Percentiles rank a stretch among this genome's conserved stretches.
These are phyloP conservation scores for Eurypyga helias DNA, from an alignment of 2,113 vertebrate species.

Conservation along the genomic window DNA sequence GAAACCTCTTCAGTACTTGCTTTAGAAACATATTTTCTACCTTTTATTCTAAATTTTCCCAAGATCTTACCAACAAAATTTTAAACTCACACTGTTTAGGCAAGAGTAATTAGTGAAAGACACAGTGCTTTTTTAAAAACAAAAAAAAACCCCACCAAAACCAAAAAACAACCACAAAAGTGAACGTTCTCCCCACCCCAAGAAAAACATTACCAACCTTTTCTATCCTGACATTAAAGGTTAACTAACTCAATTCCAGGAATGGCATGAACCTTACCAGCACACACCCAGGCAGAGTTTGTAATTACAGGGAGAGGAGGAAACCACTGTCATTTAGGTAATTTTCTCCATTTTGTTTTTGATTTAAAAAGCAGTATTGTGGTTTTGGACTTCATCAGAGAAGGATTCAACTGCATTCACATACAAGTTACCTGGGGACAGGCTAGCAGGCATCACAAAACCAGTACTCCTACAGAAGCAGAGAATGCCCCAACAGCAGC, in stretches of 20 bases:
- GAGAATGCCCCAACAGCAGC: not conserved
- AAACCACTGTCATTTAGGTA: not conserved
- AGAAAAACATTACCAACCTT: not conserved
- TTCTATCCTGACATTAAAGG: conserved; percentile 7
- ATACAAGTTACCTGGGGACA: not conserved
- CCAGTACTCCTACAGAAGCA: not conserved
- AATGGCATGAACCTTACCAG: not conserved
- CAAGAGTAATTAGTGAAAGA: not conserved
- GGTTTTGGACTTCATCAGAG: not conserved
- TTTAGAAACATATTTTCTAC: not conserved
- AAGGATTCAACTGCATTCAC: not conserved
- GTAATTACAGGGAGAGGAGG: not conserved
- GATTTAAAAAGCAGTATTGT: not conserved
- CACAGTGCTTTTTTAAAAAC: not conserved
- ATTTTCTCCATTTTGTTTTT: not conserved
- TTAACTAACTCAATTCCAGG: conserved; percentile 31
- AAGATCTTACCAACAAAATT: not conserved
- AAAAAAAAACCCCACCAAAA: no score
- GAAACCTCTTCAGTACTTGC: not conserved
- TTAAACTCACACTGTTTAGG: not conserved
- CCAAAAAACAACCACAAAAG: not conserved
- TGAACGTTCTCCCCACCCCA: not conserved
- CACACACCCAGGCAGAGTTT: not conserved
- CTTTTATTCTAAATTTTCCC: not conserved
- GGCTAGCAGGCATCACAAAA: not conserved